A percentile compares a stretch with the other conserved stretches of the same genome.
Evolutionary conservation across 2,113 vertebrate genomes (phyloP).

Genomic region (Amblyopsis rosae): DNA sequence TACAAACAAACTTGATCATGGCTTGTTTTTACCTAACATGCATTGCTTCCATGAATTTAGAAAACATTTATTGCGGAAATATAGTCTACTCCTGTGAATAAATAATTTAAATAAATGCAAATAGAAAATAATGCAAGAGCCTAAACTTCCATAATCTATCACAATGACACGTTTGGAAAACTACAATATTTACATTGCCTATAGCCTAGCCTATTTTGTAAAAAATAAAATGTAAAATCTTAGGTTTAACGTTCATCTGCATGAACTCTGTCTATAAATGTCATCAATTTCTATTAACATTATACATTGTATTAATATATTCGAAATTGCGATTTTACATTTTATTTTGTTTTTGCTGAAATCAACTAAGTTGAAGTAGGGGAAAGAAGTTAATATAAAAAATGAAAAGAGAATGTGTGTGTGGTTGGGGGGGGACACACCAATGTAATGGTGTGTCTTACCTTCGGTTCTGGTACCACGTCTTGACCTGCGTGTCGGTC

Average conservation of each 20-base stretch:
- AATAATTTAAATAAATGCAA: background rate
- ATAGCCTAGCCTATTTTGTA: background rate
- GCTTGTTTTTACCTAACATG: no score
- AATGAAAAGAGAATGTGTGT: background rate
- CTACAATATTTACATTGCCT: background rate
- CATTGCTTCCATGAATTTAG: no score
- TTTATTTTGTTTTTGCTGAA: background rate
- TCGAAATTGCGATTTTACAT: background rate
- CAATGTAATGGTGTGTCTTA: constrained; percentile 50
- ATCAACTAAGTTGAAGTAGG: background rate
- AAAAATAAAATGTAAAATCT: no score
- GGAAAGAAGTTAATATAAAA: background rate
- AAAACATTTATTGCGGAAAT: background rate
- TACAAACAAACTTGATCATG: no score
- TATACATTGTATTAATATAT: no score
- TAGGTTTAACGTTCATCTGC: no score
- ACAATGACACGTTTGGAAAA: no score
- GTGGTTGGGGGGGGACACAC: background rate
- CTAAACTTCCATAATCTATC: background rate
- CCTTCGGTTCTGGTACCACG: constrained; percentile 96
- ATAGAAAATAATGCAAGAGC: background rate
- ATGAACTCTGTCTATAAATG: no score
- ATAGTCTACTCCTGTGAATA: background rate
- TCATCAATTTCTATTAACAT: no score
- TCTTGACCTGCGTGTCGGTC: constrained; percentile 95